Evolutionary conservation across 2,888 invertebrate genomes (phyloP), one percentile per base, ranked within the genome.

Genomic region (Drosophila nigritarsus): DNA sequence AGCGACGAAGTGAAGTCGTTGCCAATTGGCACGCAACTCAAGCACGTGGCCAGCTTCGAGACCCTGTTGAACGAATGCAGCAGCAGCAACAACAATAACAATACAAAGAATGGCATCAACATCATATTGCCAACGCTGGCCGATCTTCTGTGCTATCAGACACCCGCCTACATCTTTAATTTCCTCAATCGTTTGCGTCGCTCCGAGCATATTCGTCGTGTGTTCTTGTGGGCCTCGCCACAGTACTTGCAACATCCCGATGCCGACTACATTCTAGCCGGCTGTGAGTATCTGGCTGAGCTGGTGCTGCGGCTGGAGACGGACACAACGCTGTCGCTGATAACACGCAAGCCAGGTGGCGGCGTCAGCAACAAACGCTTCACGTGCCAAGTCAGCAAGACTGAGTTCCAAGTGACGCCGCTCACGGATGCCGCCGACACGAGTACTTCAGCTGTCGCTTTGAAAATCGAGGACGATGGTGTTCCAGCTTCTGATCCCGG

Each of bases 281-380:
- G 91, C 15, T 90, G 91, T 51, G 92, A 93, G 66, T 91, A 93
- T 68, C 83, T 93, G 78, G 87, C 93, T 0, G 92, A 93, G 56
- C 36, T 91, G 42, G 84, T 93, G 20, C 60, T 93, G 0, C 86
- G 91, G 9, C 58, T 93, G 15, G 84, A 90, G 32, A 81, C 90
- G 6, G 64, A 74, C 3, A 72, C 76, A 2, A 83, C 85, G 27
- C 63, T 93, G 29, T 83, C 91, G 0, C 76, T 93, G 29, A 68
- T 92, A 2, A 80, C 82, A 1, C 89, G 91, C 42, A 93, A 92
- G 65, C 68, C 87, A 0, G 92, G 93, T 13, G 93, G 93, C 6
- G 83, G 87, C 0, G 90, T 93, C 2, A 80, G 80, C 24, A 86
- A 91, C 65, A 91, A 90, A 73, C 84, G 84, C 27, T 93, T 91